A percentile compares a stretch with the other conserved stretches of the same genome.
Evolutionary conservation across 2,888 invertebrate species (phyloP).

Genomic region (Mylabris sibirica): DNA sequence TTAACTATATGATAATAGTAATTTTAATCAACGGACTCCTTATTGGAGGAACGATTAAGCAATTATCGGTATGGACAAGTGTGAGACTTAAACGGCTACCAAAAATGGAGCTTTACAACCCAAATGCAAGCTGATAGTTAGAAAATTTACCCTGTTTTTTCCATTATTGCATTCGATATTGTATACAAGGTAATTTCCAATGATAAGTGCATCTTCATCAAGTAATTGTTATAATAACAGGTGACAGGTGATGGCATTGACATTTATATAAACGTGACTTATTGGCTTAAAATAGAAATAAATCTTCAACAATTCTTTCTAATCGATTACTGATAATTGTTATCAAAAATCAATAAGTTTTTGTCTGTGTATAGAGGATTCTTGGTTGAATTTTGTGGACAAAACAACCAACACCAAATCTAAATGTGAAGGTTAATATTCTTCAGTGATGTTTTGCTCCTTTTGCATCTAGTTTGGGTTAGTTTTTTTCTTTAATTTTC

Average conservation of each 20-base stretch:
- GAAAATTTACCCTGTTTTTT: no score
- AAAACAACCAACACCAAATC: background rate
- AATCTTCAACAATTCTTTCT: conserved; percentile 2
- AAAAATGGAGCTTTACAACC: no score
- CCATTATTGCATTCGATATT: no score
- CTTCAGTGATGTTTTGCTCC: background rate
- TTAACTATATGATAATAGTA: conserved; percentile 33
- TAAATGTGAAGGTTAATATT: conserved; percentile 29
- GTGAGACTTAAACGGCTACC: no score
- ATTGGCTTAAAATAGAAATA: conserved; percentile 30
- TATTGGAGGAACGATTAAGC: background rate
- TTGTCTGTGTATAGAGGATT: no score
- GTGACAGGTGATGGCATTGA: conserved; percentile 40
- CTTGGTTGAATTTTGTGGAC: background rate
- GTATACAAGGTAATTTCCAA: background rate
- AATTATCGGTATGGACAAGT: background rate
- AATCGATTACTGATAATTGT: background rate
- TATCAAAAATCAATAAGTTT: background rate
- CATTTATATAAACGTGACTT: conserved; percentile 39
- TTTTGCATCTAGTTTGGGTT: background rate
- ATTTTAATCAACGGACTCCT: background rate
- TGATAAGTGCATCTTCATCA: background rate
- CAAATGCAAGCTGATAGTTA: no score
- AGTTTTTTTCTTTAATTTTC: background rate
- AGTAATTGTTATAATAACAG: conserved; percentile 29